These are phyloP conservation scores for Dendrophyllia cribrosa DNA, from an alignment of 64 coral and sea anemone genomes.

Conservation along the genomic window DNA sequence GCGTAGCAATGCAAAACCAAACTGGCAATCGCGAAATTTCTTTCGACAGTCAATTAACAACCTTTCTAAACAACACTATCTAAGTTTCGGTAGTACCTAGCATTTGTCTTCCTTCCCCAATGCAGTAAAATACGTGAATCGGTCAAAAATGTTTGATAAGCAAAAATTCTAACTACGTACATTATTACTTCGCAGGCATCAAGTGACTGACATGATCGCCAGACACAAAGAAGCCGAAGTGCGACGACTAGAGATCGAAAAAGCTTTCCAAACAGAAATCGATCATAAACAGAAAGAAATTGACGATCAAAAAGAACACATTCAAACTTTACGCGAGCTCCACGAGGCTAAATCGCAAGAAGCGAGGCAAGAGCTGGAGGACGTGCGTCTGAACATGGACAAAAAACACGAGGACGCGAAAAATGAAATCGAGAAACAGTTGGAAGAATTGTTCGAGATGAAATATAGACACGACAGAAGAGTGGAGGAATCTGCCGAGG, in stretches of 20 bases:
- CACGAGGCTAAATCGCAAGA: constrained; percentile 66
- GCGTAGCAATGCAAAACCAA: no score
- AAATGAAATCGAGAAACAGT: constrained; percentile 42
- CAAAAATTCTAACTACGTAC: no score
- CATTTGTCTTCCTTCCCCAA: no score
- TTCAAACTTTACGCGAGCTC: constrained; percentile 60
- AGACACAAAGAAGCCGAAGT: constrained; percentile 94
- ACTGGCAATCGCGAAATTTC: no score
- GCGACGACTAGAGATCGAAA: constrained; percentile 83
- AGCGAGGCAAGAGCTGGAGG: constrained; percentile 69
- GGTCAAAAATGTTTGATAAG: no score
- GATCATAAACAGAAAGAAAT: constrained; percentile 89
- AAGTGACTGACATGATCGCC: constrained; percentile 81
- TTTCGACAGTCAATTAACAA: no score
- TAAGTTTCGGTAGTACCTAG: no score
- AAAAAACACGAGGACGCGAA: constrained; percentile 66
- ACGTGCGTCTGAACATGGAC: constrained; percentile 47
- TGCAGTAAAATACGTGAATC: no score
- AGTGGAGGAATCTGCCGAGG: constrained; percentile 2
- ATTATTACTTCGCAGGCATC: constrained; percentile 20
- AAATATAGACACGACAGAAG: constrained; percentile 3
- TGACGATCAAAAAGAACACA: constrained; percentile 84
- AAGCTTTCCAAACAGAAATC: constrained; percentile 79
- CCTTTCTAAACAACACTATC: no score
- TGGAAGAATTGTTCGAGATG: constrained; percentile 69